These are phyloP conservation scores for Odontomachus brunneus DNA, from an alignment of 1,140 invertebrate genomes.

Conservation along the genomic window DNA sequence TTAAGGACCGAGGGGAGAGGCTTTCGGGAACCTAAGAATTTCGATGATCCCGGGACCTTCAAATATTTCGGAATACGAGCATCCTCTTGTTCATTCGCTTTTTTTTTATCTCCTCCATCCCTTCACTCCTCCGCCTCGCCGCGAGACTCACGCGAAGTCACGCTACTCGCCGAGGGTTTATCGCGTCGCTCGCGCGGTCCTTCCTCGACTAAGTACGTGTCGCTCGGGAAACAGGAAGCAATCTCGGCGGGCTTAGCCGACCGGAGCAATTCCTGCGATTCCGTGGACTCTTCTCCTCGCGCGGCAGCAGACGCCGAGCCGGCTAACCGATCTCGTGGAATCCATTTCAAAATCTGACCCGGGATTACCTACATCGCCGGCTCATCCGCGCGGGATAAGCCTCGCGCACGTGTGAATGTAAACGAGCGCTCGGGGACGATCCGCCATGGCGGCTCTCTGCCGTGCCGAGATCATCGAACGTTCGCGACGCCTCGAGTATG, in stretches of 20 bases:
- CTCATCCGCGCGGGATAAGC: slow-evolving; percentile 52
- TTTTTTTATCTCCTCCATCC: neutral
- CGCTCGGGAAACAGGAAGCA: slow-evolving; percentile 74
- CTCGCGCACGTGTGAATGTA: slow-evolving; percentile 35
- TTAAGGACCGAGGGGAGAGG: neutral
- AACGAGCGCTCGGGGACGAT: slow-evolving; percentile 26
- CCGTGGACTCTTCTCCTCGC: slow-evolving; percentile 37
- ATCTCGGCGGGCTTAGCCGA: slow-evolving; percentile 74
- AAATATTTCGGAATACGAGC: slow-evolving; percentile 45
- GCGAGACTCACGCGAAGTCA: slow-evolving; percentile 4
- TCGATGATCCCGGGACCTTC: slow-evolving; percentile 1
- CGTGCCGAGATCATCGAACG: neutral
- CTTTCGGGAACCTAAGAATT: too few species aligned
- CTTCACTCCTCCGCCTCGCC: slow-evolving; percentile 7
- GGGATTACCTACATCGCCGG: slow-evolving; percentile 56
- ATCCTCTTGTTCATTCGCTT: slow-evolving; percentile 24
- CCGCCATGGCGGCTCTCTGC: neutral
- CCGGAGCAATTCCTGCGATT: slow-evolving; percentile 67
- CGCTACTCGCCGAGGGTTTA: slow-evolving; percentile 53
- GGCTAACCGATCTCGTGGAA: slow-evolving; percentile 48
- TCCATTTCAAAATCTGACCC: slow-evolving; percentile 66
- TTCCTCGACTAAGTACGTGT: slow-evolving; percentile 70
- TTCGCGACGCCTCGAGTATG: neutral
- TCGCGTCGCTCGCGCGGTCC: slow-evolving; percentile 27
- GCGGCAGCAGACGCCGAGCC: too few species aligned